A percentile compares a stretch with the other conserved stretches of the same genome.
phyloP scores from a whole-genome alignment of 2,797 vertebrate genomes.

The Scomberomorus guttatus region DNA sequence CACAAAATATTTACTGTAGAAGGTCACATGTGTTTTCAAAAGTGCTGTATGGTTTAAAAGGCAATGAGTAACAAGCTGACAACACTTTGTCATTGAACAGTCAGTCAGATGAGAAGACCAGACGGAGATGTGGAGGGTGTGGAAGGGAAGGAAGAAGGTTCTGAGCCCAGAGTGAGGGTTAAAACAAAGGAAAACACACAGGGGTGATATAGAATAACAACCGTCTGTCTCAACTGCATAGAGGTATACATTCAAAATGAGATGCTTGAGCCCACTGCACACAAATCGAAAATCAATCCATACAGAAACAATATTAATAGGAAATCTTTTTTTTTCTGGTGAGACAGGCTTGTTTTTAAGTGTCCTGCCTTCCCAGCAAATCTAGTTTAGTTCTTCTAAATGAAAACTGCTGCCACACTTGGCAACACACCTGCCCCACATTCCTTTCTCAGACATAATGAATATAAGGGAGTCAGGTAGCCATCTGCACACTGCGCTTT shows the following conservation, averaged over 20 bases:
- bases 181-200: constrained; percentile 67
- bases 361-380: constrained; percentile 23
- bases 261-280: constrained; percentile 3
- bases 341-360: constrained; percentile 1
- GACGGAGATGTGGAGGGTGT: constrained; percentile 58
- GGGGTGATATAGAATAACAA: constrained; percentile 29
- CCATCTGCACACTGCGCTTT: constrained; percentile 28
- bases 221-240: constrained; percentile 4
- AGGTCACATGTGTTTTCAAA: constrained; percentile 5
- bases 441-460: constrained; percentile 44
- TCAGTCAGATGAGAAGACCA: constrained; percentile 46
- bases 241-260: constrained; percentile 10
- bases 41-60: constrained; percentile 4
- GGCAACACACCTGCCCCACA: constrained; percentile 54
- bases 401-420: constrained; percentile 51
- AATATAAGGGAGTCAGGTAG: constrained; percentile 48
- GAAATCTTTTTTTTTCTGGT: background rate
- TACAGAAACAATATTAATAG: constrained; percentile 20
- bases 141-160: constrained; percentile 72
- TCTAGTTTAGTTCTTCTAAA: constrained; percentile 29
- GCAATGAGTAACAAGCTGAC: constrained; percentile 38
- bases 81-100: constrained; percentile 44
- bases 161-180: constrained; percentile 42
- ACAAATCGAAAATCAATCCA: constrained; percentile 1
- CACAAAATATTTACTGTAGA: background rate